A percentile compares a stretch with the other conserved stretches of the same genome.
These are phyloP conservation scores for Zaprionus tsacasi DNA, from an alignment of 1,140 invertebrate genomes.

Conservation along the genomic window DNA sequence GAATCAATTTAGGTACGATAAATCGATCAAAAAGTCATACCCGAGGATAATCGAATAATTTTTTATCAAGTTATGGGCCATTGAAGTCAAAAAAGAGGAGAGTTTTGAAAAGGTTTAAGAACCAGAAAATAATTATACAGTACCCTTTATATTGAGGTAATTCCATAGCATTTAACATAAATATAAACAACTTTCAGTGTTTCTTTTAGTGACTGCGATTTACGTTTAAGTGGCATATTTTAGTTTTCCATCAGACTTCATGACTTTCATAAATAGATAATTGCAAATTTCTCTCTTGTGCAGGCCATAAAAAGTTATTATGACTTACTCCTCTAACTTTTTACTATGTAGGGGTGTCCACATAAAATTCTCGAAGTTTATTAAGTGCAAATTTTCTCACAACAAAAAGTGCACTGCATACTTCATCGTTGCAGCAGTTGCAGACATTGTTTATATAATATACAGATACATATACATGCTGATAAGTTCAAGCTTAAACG, in stretches of 20 bases:
- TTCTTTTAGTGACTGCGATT: background rate
- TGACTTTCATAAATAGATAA: slow-evolving; percentile 1
- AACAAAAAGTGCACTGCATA: slow-evolving; percentile 48
- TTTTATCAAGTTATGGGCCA: too few relatives aligned
- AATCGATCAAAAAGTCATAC: too few relatives aligned
- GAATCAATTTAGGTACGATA: too few relatives aligned
- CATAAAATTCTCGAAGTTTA: slow-evolving; percentile 62
- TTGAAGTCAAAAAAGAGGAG: too few relatives aligned
- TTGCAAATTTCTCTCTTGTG: background rate
- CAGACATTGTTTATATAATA: slow-evolving; percentile 36
- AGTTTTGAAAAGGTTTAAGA: too few relatives aligned
- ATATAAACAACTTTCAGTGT: background rate
- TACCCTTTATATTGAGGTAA: too few relatives aligned
- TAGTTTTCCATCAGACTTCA: background rate
- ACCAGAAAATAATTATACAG: too few relatives aligned
- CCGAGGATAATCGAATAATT: too few relatives aligned
- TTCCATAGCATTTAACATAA: background rate
- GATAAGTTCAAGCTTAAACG: background rate
- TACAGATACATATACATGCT: slow-evolving; percentile 25
- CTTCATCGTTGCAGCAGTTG: slow-evolving; percentile 10
- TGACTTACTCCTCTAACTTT: slow-evolving; percentile 53
- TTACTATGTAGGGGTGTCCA: slow-evolving; percentile 14
- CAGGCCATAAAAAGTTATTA: slow-evolving; percentile 60
- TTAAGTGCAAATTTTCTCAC: slow-evolving; percentile 67
- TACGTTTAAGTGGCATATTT: background rate